A percentile compares a stretch with the other conserved stretches of the same genome.
These are phyloP conservation scores for Sebastiscus tertius DNA, from an alignment of 2,797 vertebrate species.

Conservation along the genomic window DNA sequence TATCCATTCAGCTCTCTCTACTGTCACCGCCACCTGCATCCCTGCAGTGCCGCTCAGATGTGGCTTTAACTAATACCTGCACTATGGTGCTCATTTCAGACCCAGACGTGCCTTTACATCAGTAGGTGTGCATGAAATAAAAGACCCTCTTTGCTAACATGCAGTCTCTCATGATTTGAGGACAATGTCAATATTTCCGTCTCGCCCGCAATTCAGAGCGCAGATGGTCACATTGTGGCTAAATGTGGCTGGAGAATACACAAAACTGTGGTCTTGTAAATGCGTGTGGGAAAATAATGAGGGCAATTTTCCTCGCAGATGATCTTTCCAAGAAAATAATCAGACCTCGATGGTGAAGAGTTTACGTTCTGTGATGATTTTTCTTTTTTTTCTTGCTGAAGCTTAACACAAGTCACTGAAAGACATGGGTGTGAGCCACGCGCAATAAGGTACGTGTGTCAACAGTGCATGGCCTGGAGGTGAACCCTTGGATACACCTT, in stretches of 20 bases:
- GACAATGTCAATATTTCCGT: constrained; percentile 32
- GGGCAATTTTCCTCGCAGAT: neutral
- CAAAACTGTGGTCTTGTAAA: neutral
- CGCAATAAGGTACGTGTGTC: constrained; percentile 77
- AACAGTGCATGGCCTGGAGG: constrained; percentile 74
- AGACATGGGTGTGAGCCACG: constrained; percentile 74
- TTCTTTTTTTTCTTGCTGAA: neutral
- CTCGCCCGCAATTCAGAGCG: constrained; percentile 54
- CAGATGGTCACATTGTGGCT: constrained; percentile 68
- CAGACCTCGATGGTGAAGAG: constrained; percentile 10
- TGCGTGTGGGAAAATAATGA: neutral
- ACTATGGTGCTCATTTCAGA: constrained; percentile 44
- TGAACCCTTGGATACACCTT: constrained; percentile 76
- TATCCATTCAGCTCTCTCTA: constrained; percentile 57
- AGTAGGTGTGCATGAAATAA: constrained; percentile 62
- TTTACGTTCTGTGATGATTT: constrained; percentile 44
- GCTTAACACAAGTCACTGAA: constrained; percentile 46
- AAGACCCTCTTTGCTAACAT: constrained; percentile 56
- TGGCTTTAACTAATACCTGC: constrained; percentile 70
- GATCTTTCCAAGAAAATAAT: constrained; percentile 13
- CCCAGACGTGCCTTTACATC: constrained; percentile 52
- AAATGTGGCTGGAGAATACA: neutral
- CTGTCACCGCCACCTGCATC: constrained; percentile 70
- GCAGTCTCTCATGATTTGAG: constrained; percentile 42
- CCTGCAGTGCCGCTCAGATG: constrained; percentile 66